A percentile compares a stretch with the other conserved stretches of the same genome.
These are phyloP conservation scores for Holothuria leucospilota DNA, from an alignment of 53 echinoderm and acorn worm genomes.

Conservation along the genomic window DNA sequence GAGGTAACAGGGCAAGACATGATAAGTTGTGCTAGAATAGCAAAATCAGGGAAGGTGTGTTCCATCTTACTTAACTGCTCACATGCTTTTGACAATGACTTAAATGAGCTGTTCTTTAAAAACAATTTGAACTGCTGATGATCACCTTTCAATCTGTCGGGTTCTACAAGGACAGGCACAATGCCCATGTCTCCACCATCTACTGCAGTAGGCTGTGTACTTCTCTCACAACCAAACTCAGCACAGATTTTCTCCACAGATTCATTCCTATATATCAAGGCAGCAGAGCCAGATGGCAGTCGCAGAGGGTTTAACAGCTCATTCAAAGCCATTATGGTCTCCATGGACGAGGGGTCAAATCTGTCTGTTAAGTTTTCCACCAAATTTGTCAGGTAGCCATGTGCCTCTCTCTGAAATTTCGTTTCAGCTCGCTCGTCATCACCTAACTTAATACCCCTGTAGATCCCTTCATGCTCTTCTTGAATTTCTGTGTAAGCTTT, in stretches of 20 bases:
- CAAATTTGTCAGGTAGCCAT: not conserved
- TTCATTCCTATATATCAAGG: not conserved
- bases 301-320: conserved; percentile 3
- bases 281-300: not conserved
- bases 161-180: not conserved
- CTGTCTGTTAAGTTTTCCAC: not conserved
- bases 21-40: not conserved
- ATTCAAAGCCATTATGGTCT: not conserved
- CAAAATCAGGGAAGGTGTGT: conserved; percentile 1
- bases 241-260: not conserved
- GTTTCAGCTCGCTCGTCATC: not conserved
- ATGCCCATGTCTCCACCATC: not conserved
- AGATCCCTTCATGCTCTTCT: too few relatives aligned
- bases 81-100: not conserved
- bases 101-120: not conserved
- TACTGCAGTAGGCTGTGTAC: not conserved
- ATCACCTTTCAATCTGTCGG: not conserved
- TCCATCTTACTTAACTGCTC: not conserved
- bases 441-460: not conserved
- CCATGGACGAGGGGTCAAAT: not conserved
- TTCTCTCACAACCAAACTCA: not conserved
- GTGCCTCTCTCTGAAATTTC: not conserved
- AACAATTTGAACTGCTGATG: not conserved
- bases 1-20: not conserved
- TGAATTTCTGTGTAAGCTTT: not conserved